A percentile compares a stretch with the other conserved stretches of the same genome.
phyloP scores from a whole-genome alignment of 2,888 invertebrate genomes.

The Melolontha melolontha region DNA sequence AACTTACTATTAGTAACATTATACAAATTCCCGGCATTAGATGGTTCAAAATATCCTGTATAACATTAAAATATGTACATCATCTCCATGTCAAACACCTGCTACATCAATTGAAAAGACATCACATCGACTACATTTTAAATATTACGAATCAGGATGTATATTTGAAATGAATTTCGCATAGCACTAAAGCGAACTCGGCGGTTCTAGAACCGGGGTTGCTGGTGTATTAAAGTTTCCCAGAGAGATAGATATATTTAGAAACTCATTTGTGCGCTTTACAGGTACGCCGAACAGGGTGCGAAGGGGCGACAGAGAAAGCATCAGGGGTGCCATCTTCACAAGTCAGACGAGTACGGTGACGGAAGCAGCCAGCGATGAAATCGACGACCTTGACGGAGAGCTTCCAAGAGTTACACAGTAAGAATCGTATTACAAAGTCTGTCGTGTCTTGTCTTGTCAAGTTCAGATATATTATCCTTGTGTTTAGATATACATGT shows the following conservation, averaged over 20 bases:
- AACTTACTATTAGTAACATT: too few relatives aligned
- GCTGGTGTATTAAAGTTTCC: constrained; percentile 1
- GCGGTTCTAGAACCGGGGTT: not conserved
- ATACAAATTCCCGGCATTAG: too few relatives aligned
- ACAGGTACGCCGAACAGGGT: constrained; percentile 64
- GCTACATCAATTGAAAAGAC: too few relatives aligned
- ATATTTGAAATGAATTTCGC: constrained; percentile 2
- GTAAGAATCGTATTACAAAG: constrained; percentile 66
- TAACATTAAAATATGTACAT: too few relatives aligned
- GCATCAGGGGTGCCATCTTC: constrained; percentile 65
- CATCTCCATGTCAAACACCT: too few relatives aligned
- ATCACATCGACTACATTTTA: too few relatives aligned
- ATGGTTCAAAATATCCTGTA: too few relatives aligned
- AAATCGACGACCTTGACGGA: constrained; percentile 72
- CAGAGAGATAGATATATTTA: constrained; percentile 32
- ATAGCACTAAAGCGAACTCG: constrained; percentile 10
- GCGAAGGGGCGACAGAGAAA: constrained; percentile 65
- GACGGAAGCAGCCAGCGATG: constrained; percentile 77
- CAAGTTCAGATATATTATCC: constrained; percentile 5
- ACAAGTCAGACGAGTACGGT: constrained; percentile 76
- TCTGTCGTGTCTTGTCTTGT: not conserved
- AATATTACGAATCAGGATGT: constrained; percentile 1
- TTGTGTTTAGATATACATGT: not conserved
- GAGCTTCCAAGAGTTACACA: constrained; percentile 76
- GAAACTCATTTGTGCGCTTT: constrained; percentile 37